A percentile compares a stretch with the other conserved stretches of the same genome.
phyloP scores from a whole-genome alignment of 2,113 vertebrate species.

The Protobothrops mucrosquamatus region DNA sequence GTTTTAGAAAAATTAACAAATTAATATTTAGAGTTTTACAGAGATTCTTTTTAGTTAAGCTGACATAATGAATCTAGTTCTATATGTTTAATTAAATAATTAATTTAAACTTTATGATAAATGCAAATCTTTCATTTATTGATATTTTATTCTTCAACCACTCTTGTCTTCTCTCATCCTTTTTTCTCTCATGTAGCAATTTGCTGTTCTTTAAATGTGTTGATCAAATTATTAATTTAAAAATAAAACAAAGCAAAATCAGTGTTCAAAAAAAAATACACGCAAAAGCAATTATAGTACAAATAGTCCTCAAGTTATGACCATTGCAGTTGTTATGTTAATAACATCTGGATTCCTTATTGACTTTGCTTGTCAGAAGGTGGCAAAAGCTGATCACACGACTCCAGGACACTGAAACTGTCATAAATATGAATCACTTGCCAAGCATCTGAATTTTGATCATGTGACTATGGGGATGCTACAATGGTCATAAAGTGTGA shows the following conservation, averaged over 20 bases:
- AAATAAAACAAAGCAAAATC: background rate
- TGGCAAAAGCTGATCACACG: background rate
- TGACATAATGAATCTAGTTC: background rate
- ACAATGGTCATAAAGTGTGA: background rate
- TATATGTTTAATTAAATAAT: background rate
- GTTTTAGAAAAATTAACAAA: background rate
- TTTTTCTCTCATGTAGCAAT: background rate
- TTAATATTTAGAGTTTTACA: background rate
- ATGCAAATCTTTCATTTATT: background rate
- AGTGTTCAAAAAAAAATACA: background rate
- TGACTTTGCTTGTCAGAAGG: background rate
- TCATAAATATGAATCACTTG: background rate
- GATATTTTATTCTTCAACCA: background rate
- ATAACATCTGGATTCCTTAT: background rate
- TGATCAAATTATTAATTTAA: background rate
- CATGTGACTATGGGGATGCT: background rate
- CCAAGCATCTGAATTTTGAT: background rate
- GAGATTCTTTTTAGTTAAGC: background rate
- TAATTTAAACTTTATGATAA: background rate
- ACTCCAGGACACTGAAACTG: background rate
- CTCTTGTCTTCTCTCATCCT: background rate
- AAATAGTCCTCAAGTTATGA: background rate
- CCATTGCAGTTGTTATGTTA: background rate
- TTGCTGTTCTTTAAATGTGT: background rate
- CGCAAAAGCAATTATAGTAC: background rate